Base-by-base conservation (phyloP, 2,113 vertebrate genomes). In the Neolamprologus tretocephalus region DNA sequence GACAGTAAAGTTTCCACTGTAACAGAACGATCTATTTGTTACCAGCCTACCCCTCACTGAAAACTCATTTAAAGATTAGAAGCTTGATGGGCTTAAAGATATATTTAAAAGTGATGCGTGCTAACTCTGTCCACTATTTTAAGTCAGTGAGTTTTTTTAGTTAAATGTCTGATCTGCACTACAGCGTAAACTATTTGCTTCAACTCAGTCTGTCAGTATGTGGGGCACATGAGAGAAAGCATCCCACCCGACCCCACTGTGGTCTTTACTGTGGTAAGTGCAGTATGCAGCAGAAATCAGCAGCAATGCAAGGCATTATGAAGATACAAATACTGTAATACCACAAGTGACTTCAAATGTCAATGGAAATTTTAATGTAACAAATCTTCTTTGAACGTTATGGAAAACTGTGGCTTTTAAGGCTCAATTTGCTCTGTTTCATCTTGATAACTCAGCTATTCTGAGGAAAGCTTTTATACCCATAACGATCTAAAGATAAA, bases 1-100 rank as follows among this genome's bases (percentile, higher is more conserved):
- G 16, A 17, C 28, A 26, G 45, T 58, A 87, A 80, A 63, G 45
- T 91, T 91, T 95, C 92, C 92, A 75, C 81, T 89, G 63, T 37
- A 40, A 91, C 54, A 85, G 23, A 90, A 68, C 10, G 66, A 12
- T 31, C 33, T 68, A 47, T 53, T 68, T n/a, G 85, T 88, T n/a
- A 53, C 10, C 61, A 63, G 21, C 73, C 55, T 47, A 84, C 82
- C 37, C 37, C n/a, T 7, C 26, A 37, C 31, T 47, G 40, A 58
- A 73, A 86, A 86, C 37, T 92, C 55, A 90, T 90, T 66, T 79
- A 73, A 88, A 12, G 13, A 92, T 47, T 49, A 71, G 3, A 89
- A 47, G 85, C 55, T 13, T 45, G 11, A 90, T 79, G 49, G 23
- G 57, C n/a, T 61, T 61, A 12, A 79, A 75, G 83, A 68, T 42